Percentiles rank a stretch among this genome's conserved stretches.
Evolutionary conservation across 2,113 vertebrate species (phyloP).

Genomic region (Casuarius casuarius): DNA sequence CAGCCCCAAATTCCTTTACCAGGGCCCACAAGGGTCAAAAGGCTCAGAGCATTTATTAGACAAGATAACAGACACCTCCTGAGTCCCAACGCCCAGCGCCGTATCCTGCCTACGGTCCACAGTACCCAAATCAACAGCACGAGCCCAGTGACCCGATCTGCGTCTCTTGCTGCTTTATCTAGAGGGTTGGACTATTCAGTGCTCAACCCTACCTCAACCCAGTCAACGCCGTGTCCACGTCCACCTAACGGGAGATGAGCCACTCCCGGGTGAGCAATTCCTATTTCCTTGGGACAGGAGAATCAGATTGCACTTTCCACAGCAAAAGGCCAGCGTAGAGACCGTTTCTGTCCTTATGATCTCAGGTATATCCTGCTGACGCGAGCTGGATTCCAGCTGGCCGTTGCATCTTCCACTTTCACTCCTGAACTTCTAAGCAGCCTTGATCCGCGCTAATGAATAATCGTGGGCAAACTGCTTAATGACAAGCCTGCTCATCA

Average conservation of each 20-base stretch:
- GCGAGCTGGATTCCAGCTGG: not conserved
- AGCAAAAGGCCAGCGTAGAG: fast-evolving
- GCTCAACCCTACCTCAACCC: not conserved
- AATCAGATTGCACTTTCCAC: not conserved
- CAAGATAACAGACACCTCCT: not conserved
- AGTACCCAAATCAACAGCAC: not conserved
- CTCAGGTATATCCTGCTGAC: not conserved
- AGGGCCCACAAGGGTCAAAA: not conserved
- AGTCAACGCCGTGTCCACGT: not conserved
- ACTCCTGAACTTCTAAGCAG: not conserved
- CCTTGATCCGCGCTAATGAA: not conserved
- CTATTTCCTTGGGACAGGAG: not conserved
- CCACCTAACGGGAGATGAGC: not conserved
- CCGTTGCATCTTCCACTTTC: not conserved
- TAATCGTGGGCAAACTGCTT: not conserved
- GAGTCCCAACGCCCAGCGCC: not conserved
- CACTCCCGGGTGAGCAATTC: not conserved
- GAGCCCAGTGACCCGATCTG: not conserved
- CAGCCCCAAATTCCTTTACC: not conserved
- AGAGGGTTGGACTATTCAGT: not conserved
- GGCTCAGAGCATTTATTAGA: not conserved
- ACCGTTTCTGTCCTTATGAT: fast-evolving
- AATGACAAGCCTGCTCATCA: not conserved
- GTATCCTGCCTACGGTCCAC: not conserved
- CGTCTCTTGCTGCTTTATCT: not conserved